A percentile compares a stretch with the other conserved stretches of the same genome.
Evolutionary conservation across 2,888 invertebrate species (phyloP).

Genomic region (Thymelicus sylvestris): DNA sequence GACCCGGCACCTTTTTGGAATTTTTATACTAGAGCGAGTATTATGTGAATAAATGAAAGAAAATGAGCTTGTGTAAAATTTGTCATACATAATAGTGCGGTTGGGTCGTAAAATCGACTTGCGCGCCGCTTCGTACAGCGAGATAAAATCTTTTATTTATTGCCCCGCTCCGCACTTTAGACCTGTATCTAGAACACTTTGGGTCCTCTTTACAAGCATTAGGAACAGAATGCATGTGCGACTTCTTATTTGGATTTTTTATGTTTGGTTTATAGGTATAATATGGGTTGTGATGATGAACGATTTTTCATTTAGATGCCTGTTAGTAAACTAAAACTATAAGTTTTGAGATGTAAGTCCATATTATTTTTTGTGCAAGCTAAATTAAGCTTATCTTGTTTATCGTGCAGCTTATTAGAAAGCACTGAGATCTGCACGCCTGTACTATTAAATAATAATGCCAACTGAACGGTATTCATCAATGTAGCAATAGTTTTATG

Average conservation of each 20-base stretch:
- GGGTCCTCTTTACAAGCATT: slow-evolving; percentile 9
- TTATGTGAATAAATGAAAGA: neutral
- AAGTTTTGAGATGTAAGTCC: too few relatives aligned
- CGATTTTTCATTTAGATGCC: too few relatives aligned
- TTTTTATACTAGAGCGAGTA: neutral
- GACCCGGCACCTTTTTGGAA: neutral
- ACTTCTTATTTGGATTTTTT: neutral
- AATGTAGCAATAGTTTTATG: too few relatives aligned
- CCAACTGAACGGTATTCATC: too few relatives aligned
- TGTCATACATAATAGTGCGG: slow-evolving; percentile 19
- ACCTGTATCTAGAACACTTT: slow-evolving; percentile 23
- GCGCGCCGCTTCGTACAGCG: slow-evolving; percentile 12
- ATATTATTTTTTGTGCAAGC: too few relatives aligned
- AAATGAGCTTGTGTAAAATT: slow-evolving; percentile 2
- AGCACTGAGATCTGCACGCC: too few relatives aligned
- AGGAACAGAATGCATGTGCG: neutral
- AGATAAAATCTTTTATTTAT: slow-evolving; percentile 20
- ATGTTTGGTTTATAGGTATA: too few relatives aligned
- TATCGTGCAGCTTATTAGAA: too few relatives aligned
- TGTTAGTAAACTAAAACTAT: too few relatives aligned
- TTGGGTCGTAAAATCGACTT: slow-evolving; percentile 19
- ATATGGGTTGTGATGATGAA: too few relatives aligned
- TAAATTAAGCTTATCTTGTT: too few relatives aligned
- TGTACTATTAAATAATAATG: too few relatives aligned
- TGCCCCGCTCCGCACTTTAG: slow-evolving; percentile 15